phyloP scores from a whole-genome alignment of 2,797 vertebrate species.

The Danio aesculapii region DNA sequence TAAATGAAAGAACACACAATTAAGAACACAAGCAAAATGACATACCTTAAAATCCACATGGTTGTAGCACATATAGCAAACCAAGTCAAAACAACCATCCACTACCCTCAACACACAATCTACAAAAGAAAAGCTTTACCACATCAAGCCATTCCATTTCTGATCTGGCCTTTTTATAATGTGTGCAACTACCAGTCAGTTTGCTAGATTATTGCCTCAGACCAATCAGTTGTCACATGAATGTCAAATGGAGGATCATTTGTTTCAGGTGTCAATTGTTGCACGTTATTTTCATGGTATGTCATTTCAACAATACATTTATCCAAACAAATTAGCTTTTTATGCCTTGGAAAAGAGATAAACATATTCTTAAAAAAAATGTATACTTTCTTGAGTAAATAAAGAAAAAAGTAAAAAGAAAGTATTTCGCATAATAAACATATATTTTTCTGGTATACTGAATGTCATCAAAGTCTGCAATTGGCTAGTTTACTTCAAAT shows the following conservation, averaged over 20 bases:
- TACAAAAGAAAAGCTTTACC: not conserved
- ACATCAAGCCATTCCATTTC: accelerated
- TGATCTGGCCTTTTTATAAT: constrained; percentile 8
- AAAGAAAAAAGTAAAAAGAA: too few species aligned
- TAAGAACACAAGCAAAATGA: not conserved
- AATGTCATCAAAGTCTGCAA: too few species aligned
- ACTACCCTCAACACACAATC: accelerated
- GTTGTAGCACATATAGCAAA: not conserved
- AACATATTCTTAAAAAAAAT: too few species aligned
- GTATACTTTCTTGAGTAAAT: too few species aligned
- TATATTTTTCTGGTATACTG: too few species aligned
- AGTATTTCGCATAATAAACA: too few species aligned
- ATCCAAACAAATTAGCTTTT: too few species aligned
- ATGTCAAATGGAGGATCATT: not conserved
- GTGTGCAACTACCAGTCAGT: not conserved
- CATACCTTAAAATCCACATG: not conserved
- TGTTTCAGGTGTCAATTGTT: not conserved
- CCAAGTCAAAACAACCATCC: not conserved
- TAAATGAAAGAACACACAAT: not conserved
- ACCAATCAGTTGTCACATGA: constrained; percentile 6
- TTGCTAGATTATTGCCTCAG: not conserved
- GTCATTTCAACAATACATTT: too few species aligned
- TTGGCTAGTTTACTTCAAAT: constrained; percentile 1
- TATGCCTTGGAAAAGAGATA: too few species aligned
- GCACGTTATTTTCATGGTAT: too few species aligned